These are phyloP conservation scores for Megalops cyprinoides DNA, from an alignment of 2,797 vertebrate species.

Conservation along the genomic window DNA sequence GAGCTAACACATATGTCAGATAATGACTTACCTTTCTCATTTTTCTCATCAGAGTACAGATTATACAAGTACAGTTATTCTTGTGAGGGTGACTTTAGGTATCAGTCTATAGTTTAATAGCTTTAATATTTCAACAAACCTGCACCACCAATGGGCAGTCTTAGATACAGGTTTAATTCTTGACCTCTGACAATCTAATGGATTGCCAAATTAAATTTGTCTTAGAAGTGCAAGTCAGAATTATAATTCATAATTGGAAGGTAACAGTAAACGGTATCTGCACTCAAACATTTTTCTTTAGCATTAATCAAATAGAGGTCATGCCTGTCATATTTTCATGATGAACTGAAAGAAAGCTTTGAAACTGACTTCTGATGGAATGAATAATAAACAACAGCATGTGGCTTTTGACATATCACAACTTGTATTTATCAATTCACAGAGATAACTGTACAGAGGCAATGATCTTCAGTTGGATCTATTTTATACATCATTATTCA, in stretches of 20 bases:
- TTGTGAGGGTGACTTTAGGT: too few species aligned
- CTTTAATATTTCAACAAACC: too few species aligned
- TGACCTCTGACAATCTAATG: background rate
- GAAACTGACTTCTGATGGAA: conserved; percentile 6
- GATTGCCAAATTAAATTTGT: background rate
- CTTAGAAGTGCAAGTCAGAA: background rate
- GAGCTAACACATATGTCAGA: background rate
- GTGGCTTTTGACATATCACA: conserved; percentile 64
- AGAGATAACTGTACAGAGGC: conserved; percentile 66
- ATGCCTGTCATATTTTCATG: too few species aligned
- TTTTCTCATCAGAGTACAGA: too few species aligned
- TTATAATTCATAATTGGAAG: background rate
- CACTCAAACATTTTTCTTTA: too few species aligned
- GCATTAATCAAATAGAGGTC: too few species aligned
- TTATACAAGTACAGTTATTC: too few species aligned
- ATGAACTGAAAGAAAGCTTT: too few species aligned
- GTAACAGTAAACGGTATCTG: background rate
- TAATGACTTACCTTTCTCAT: too few species aligned
- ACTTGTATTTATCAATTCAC: conserved; percentile 72
- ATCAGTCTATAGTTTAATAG: too few species aligned
- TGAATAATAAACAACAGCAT: conserved; percentile 39
- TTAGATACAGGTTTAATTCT: too few species aligned
- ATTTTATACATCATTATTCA: conserved; percentile 61
- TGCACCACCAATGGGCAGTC: too few species aligned
- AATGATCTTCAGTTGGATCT: conserved; percentile 56